Conservation (phyloP, 2,113 vertebrate genomes). For the Bungarus multicinctus region DNA sequence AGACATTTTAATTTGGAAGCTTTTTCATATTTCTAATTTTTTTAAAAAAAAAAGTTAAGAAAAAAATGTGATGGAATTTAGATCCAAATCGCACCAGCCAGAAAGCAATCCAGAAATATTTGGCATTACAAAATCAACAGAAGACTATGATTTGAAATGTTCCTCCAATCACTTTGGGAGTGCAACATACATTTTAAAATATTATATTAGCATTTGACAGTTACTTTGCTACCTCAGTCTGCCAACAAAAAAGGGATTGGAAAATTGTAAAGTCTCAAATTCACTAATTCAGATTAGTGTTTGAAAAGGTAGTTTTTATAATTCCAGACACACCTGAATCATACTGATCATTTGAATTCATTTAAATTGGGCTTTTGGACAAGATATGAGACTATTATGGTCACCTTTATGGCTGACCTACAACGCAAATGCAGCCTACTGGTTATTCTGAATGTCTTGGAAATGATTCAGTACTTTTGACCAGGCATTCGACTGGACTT, state of each 20-base stretch:
- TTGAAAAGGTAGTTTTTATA: not conserved
- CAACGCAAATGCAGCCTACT: not conserved
- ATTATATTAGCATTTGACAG: not conserved
- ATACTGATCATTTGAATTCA: not conserved
- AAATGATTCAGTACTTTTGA: not conserved
- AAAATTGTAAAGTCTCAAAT: not conserved
- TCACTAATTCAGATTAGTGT: not conserved
- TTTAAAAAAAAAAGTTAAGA: not conserved
- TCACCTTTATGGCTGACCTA: not conserved
- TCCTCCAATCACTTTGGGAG: not conserved
- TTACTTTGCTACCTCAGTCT: not conserved
- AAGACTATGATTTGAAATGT: not conserved
- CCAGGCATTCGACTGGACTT: not conserved
- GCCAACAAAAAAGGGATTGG: not conserved
- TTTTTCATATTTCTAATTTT: not conserved
- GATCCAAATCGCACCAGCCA: not conserved
- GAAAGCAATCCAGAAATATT: not conserved
- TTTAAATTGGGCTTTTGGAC: not conserved
- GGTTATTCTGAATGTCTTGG: not conserved
- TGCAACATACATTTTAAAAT: not conserved
- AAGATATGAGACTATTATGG: not conserved
- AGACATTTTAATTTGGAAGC: not conserved
- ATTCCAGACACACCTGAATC: not conserved
- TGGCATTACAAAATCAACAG: not conserved
- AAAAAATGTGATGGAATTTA: not conserved